Evolutionary conservation across 2,113 vertebrate genomes (phyloP).

Genomic region (Hydrochoerus hydrochaeris): DNA sequence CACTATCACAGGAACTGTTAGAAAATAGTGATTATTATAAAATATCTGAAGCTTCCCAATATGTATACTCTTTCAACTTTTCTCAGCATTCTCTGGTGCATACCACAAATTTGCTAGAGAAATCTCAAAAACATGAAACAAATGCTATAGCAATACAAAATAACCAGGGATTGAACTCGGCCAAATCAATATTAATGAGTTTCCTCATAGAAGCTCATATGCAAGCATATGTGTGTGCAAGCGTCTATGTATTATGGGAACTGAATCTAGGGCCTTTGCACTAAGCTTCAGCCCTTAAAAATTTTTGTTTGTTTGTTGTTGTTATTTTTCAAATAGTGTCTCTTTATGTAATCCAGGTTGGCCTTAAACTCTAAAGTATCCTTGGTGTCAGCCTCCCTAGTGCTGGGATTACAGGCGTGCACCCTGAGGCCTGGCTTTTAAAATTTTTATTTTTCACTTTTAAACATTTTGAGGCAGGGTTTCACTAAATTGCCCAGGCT

Average conservation of each 20-base stretch:
- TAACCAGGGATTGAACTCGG: too few species aligned
- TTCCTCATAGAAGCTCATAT: background rate
- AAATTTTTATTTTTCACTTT: background rate
- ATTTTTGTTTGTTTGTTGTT: background rate
- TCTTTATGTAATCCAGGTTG: background rate
- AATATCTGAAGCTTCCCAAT: background rate
- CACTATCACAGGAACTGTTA: slow-evolving; percentile 2
- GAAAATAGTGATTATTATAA: background rate
- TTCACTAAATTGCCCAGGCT: background rate
- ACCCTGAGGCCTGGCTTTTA: background rate
- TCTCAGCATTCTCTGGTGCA: slow-evolving; percentile 6
- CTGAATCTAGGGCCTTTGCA: background rate
- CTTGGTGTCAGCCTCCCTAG: background rate
- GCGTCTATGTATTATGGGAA: background rate
- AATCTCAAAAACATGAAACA: slow-evolving; percentile 26
- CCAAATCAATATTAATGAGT: slow-evolving; percentile 31
- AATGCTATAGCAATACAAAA: slow-evolving; percentile 5
- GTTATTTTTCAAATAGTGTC: background rate
- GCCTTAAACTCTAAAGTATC: background rate
- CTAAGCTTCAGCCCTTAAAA: background rate
- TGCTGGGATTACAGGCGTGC: background rate
- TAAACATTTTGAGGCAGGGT: background rate
- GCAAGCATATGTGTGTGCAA: background rate
- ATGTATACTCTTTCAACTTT: slow-evolving; percentile 24
- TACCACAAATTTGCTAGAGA: slow-evolving; percentile 33